A percentile compares a stretch with the other conserved stretches of the same genome.
phyloP scores from a whole-genome alignment of 1,140 invertebrate species.

The Arctopsyche grandis region DNA sequence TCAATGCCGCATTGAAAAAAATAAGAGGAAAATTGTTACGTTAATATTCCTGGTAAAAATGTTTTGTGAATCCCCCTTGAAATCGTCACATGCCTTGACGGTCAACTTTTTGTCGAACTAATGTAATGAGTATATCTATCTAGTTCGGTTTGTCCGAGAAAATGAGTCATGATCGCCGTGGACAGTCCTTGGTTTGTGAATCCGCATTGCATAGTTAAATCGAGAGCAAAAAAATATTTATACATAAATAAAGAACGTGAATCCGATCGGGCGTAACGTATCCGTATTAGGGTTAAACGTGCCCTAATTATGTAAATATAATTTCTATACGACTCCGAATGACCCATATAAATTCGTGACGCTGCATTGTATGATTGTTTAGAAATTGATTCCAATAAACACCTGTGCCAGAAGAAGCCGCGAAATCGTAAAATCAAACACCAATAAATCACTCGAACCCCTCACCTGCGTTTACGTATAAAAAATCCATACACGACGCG shows the following conservation, averaged over 20 bases:
- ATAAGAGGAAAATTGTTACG: no score
- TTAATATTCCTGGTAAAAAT: no score
- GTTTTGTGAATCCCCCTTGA: neutral
- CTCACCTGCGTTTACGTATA: neutral
- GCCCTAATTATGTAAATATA: neutral
- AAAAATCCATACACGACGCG: neutral
- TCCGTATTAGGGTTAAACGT: slow-evolving; percentile 6
- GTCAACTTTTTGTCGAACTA: neutral
- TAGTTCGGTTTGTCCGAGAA: neutral
- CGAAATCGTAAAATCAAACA: no score
- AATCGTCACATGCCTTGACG: neutral
- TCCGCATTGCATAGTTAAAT: neutral
- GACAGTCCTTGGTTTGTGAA: slow-evolving; percentile 4
- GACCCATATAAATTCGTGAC: neutral
- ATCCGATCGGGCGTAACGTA: neutral
- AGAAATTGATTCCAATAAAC: no score
- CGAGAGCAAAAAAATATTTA: neutral
- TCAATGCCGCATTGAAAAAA: no score
- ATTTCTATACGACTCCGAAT: neutral
- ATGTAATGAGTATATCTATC: no score
- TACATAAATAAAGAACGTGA: slow-evolving; percentile 5
- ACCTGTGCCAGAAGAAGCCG: no score
- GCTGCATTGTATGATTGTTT: neutral
- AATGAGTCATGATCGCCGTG: slow-evolving; percentile 1
- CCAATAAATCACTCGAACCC: neutral